Evolutionary conservation across 2,113 vertebrate genomes (phyloP).

Genomic region (Psammodynastes pulverulentus): DNA sequence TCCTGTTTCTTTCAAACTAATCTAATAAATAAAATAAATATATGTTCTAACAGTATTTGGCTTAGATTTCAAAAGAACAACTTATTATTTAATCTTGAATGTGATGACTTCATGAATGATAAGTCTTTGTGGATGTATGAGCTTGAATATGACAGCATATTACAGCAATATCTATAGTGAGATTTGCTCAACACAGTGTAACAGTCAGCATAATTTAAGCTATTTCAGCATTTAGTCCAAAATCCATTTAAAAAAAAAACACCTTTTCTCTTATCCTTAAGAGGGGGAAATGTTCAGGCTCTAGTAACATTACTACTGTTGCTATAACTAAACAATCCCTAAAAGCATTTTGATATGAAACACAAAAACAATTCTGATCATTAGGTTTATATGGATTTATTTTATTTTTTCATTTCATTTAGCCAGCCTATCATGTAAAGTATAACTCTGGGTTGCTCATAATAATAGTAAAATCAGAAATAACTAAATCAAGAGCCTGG

Average conservation of each 20-base stretch:
- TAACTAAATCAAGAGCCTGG: background rate
- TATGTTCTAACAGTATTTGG: background rate
- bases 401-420: background rate
- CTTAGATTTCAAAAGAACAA: background rate
- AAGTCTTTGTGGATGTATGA: background rate
- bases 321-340: background rate
- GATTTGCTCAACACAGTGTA: background rate
- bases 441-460: background rate
- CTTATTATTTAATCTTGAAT: background rate
- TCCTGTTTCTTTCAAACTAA: background rate
- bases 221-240: background rate
- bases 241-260: background rate
- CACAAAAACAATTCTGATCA: background rate
- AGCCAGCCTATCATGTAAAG: background rate
- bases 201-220: background rate
- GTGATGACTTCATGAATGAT: background rate
- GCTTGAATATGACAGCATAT: background rate
- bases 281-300: background rate
- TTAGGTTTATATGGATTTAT: background rate
- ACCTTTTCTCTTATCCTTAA: background rate
- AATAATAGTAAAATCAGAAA: background rate
- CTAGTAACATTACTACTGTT: background rate
- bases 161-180: background rate
- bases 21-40: background rate
- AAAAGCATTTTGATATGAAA: background rate